Evolutionary conservation across 2,113 vertebrate genomes (phyloP).

Genomic region (Misgurnus mizolepis): DNA sequence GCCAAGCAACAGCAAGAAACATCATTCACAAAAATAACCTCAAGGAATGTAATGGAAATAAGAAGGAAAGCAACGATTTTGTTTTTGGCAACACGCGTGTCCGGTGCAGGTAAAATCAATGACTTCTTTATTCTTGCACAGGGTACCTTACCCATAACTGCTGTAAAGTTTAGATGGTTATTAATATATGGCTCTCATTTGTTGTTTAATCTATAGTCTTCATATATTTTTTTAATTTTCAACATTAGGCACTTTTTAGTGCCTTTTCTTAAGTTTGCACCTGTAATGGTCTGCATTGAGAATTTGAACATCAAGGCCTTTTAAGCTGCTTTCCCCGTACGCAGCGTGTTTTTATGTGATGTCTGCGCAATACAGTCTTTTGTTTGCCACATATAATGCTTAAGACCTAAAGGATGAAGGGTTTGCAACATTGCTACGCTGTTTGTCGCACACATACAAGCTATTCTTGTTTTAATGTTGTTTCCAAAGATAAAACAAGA

Average conservation of each 20-base stretch:
- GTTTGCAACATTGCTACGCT: constrained; percentile 1
- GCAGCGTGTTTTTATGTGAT: neutral
- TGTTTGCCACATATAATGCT: neutral
- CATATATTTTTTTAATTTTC: neutral
- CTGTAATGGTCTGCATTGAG: neutral
- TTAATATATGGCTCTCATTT: neutral
- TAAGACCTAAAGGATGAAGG: neutral
- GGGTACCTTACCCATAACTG: neutral
- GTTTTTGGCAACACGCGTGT: constrained; percentile 38
- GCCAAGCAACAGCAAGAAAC: constrained; percentile 13
- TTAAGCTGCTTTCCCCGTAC: neutral
- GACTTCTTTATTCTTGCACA: neutral
- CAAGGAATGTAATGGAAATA: constrained; percentile 46
- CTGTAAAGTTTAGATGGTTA: neutral
- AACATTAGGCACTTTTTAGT: neutral
- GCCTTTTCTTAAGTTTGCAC: neutral
- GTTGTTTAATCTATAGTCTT: neutral
- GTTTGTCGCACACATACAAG: neutral
- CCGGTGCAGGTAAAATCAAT: constrained; percentile 48
- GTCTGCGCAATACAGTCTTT: neutral
- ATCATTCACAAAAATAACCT: constrained; percentile 1
- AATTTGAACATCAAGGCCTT: constrained; percentile 5
- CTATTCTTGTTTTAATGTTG: neutral
- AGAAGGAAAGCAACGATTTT: constrained; percentile 36
- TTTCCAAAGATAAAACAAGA: neutral